Percentiles rank a stretch among this genome's conserved stretches.
These are phyloP conservation scores for Acrossocheilus wenchowensis DNA, from an alignment of 2,797 vertebrate genomes.

Conservation along the genomic window DNA sequence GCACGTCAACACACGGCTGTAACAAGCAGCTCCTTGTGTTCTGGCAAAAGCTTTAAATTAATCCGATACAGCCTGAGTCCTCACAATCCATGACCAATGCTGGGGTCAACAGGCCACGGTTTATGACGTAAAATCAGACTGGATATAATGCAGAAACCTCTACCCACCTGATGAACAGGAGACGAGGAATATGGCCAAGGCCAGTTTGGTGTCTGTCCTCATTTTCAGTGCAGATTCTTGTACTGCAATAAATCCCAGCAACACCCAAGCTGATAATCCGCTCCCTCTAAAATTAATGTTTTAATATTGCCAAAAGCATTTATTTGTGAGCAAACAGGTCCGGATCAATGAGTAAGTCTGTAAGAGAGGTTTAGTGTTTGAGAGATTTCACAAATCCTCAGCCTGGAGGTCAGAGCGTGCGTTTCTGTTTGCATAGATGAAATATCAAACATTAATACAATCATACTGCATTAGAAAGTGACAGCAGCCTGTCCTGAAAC, in stretches of 20 bases:
- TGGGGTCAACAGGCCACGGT: background rate
- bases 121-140: background rate
- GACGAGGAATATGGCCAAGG: slow-evolving; percentile 96
- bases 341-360: slow-evolving; percentile 36
- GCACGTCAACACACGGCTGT: background rate
- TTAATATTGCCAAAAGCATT: slow-evolving; percentile 37
- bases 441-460: slow-evolving; percentile 33
- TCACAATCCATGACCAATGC: background rate
- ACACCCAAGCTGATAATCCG: slow-evolving; percentile 3
- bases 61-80: background rate
- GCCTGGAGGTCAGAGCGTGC: background rate
- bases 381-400: slow-evolving; percentile 37
- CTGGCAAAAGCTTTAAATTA: background rate
- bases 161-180: slow-evolving; percentile 97
- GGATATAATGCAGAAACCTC: background rate
- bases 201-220: slow-evolving; percentile 97
- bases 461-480: slow-evolving; percentile 11
- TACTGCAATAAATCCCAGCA: slow-evolving; percentile 55
- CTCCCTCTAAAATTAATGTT: slow-evolving; percentile 1
- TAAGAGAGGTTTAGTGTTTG: slow-evolving; percentile 30
- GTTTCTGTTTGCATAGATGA: slow-evolving; percentile 29
- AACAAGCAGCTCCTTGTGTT: slow-evolving; percentile 13
- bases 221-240: slow-evolving; percentile 84
- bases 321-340: slow-evolving; percentile 40
- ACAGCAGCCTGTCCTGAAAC: background rate